Evolutionary conservation across 2,113 vertebrate species (phyloP), one percentile per base, ranked within the genome.

Genomic region (Poeciliopsis turrubarensis): DNA sequence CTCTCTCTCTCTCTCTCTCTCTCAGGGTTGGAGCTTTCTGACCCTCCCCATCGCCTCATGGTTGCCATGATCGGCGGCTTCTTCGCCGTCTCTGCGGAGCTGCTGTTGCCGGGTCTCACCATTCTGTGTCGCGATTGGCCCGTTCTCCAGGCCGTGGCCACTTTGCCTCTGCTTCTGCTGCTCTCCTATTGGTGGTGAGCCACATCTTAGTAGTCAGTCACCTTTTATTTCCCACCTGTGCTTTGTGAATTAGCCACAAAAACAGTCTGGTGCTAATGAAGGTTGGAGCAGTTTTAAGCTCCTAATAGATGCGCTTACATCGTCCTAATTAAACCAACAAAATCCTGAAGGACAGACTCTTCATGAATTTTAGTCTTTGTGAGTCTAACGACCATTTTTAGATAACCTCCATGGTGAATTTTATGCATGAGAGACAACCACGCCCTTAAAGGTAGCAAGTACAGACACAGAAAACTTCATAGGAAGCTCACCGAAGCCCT

Each of bases 171-270:
- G 14, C 87, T 96, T 2, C 85, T 96, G 65, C 78, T 97, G 90
- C 92, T 96, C 3, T 91, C 76, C 26, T 95, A 96, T 80, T 97
- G 95, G 95, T 96, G 96, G 96, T 97, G 78, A 96, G 96, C 92
- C 77, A 25, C 22, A 3, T 29, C 22, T n/a, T 11, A 7, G 17
- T 15, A 2, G 14, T 0, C 2, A 31, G 14, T 0, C 3, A 31
- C 31, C 15, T 30, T 26, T 60, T 60, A 34, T 60, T 34, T 70
- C 30, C 30, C 22, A 31, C 15, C 11, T 29, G 26, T 17, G 39
- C 15, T 68, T 26, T 4, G 65, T 63, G 61, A 27, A 19, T 19
- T 29, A 63, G 29, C 61, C 61, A 17, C 61, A 30, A 47, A 47
- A 47, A 47, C 44, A 47, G 5, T 47, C 44, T 57, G 30, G 34